These are phyloP conservation scores for Tichodroma muraria DNA, from an alignment of 2,113 vertebrate species.

Conservation along the genomic window DNA sequence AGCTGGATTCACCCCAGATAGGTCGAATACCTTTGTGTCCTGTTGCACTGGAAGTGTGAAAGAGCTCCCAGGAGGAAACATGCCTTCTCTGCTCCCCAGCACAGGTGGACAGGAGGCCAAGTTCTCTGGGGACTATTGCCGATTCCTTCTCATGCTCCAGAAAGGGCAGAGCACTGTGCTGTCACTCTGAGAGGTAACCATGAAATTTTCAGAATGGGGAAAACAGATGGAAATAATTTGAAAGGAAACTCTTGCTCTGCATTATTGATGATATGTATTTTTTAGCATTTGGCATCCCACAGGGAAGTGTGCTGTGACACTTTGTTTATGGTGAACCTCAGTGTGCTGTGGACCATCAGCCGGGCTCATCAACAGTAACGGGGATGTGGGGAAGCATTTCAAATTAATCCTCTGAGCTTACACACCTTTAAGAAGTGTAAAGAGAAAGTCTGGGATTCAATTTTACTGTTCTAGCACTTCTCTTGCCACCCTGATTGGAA, in stretches of 20 bases:
- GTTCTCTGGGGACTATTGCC: neutral
- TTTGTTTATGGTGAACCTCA: neutral
- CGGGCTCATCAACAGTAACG: neutral
- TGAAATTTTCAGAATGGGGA: neutral
- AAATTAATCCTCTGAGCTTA: neutral
- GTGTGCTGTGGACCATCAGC: neutral
- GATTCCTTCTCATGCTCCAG: neutral
- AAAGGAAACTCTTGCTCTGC: neutral
- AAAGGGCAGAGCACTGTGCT: neutral
- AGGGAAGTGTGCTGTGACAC: neutral
- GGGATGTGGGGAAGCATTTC: neutral
- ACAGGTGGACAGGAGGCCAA: neutral
- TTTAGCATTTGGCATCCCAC: neutral
- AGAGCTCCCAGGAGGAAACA: neutral
- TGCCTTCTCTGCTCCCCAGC: neutral
- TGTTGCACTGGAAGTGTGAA: neutral
- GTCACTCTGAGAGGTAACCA: neutral
- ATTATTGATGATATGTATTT: rapidly evolving
- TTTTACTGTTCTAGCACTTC: neutral
- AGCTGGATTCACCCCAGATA: neutral
- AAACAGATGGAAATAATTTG: neutral
- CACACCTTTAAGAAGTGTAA: neutral
- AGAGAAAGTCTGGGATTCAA: neutral
- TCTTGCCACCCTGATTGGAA: conserved; percentile 16
- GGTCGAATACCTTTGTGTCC: neutral